Evolutionary conservation across 2,888 invertebrate genomes (phyloP).

Genomic region (Leucoptera coffeella): DNA sequence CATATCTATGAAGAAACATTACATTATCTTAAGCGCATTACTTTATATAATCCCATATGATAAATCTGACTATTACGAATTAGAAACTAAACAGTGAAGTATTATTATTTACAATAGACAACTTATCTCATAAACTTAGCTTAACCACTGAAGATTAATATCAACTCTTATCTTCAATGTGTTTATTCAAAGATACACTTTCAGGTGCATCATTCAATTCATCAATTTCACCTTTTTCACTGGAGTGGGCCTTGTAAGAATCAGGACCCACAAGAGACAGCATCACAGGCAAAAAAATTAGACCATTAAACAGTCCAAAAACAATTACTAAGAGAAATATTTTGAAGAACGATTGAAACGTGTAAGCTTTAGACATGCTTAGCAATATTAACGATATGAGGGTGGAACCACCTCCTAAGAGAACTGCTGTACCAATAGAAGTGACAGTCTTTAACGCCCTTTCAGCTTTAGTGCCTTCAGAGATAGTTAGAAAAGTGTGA

Average conservation of each 20-base stretch:
- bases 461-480: conserved; percentile 43
- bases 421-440: conserved; percentile 69
- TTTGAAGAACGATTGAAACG: conserved; percentile 68
- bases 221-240: conserved; percentile 15
- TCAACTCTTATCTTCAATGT: too few species aligned
- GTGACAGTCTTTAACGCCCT: conserved; percentile 60
- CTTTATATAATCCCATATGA: too few species aligned
- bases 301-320: conserved; percentile 73
- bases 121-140: too few species aligned
- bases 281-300: conserved; percentile 68
- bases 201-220: conserved; percentile 23
- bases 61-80: too few species aligned
- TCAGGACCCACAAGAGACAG: conserved; percentile 67
- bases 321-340: conserved; percentile 71
- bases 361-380: conserved; percentile 66
- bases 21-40: too few species aligned
- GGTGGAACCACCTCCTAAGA: conserved; percentile 73
- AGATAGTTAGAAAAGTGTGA: conserved; percentile 67
- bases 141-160: too few species aligned
- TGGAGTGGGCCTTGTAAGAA: conserved; percentile 20
- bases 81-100: too few species aligned
- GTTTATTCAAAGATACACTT: too few species aligned
- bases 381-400: conserved; percentile 66
- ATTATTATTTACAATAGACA: too few species aligned
- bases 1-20: too few species aligned